These are phyloP conservation scores for Ectemnius continuus DNA, from an alignment of 2,888 invertebrate genomes.

Conservation along the genomic window DNA sequence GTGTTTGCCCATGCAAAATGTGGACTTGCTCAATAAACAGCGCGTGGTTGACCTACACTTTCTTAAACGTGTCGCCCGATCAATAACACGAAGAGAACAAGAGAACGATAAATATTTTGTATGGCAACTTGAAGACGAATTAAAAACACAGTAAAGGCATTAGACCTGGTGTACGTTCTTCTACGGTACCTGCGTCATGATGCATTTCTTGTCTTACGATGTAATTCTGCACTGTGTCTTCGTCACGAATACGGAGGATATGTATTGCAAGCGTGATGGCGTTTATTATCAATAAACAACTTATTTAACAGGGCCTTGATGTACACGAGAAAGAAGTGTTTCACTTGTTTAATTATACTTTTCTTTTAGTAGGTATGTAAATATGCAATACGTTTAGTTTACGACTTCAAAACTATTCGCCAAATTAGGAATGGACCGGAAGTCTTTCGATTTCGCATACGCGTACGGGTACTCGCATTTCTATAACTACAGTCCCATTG, in stretches of 20 bases:
- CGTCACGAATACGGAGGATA: slow-evolving; percentile 30
- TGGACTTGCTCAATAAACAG: slow-evolving; percentile 13
- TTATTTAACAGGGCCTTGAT: slow-evolving; percentile 78
- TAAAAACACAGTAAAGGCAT: neutral
- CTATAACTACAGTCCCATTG: too few species aligned
- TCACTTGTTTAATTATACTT: slow-evolving; percentile 71
- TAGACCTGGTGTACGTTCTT: too few species aligned
- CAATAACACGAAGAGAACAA: slow-evolving; percentile 17
- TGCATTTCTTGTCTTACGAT: too few species aligned
- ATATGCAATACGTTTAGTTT: slow-evolving; percentile 73
- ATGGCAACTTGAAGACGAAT: slow-evolving; percentile 15
- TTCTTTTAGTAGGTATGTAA: slow-evolving; percentile 70
- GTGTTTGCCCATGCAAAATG: slow-evolving; percentile 30
- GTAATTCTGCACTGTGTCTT: too few species aligned
- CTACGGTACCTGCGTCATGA: too few species aligned
- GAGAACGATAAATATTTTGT: slow-evolving; percentile 32
- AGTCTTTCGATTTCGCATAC: neutral
- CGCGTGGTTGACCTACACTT: slow-evolving; percentile 25
- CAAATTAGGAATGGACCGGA: slow-evolving; percentile 68
- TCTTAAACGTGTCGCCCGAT: slow-evolving; percentile 21
- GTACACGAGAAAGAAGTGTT: slow-evolving; percentile 76
- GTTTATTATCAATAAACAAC: slow-evolving; percentile 78
- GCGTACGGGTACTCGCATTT: too few species aligned
- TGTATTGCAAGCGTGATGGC: slow-evolving; percentile 77
- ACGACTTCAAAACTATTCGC: slow-evolving; percentile 68